Base-by-base conservation (phyloP, 2,797 vertebrate species). In the Girardinus metallicus region DNA sequence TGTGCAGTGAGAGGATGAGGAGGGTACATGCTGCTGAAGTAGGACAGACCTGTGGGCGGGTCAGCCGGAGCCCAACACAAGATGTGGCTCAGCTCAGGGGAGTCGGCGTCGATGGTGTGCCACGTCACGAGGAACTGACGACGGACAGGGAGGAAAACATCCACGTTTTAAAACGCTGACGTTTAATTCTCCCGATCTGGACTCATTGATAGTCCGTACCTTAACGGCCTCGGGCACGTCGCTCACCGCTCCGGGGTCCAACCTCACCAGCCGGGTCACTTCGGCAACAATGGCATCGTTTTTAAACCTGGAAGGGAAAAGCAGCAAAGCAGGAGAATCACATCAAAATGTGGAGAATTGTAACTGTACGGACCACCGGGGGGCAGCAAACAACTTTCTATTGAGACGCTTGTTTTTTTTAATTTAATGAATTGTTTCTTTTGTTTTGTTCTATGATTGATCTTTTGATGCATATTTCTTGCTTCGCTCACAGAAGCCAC, bases 1-100 rank as follows among this genome's bases (percentile, higher is more conserved):
- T 99, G 98, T 1, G 98, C 98, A 0, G 98, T 99, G 81, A 99
- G 96, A 16, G 98, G 98, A 85, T 99, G 98, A 10, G 98, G 98
- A 0, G 98, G 98, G 77, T 98, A 99, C 97, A 99, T 97, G 96
- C 98, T 98, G 90, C 97, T 99, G 91, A 99, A 99, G 95, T 99
- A 99, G 68, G 98, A 99, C 74, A 99, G 96, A 18, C 97, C 98
- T 0, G 98, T 99, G 62, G 98, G 98, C 0, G 98, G 98, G 91
- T 99, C 98, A 0, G 97, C 97, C 0, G 97, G 97, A 0, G 98
- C 97, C 98, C 98, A 99, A 81, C 98, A 99, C 73, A 99, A 91
- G 84, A 99, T 97, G 0, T 99, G 97, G 85, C 98, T 99, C 84
- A 99, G 95, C 90, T 99, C 98, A 0, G 98, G 98, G 3, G 98